These are phyloP conservation scores for Lamellibrachia luymesi DNA, from an alignment of 1,140 invertebrate species.

Conservation along the genomic window DNA sequence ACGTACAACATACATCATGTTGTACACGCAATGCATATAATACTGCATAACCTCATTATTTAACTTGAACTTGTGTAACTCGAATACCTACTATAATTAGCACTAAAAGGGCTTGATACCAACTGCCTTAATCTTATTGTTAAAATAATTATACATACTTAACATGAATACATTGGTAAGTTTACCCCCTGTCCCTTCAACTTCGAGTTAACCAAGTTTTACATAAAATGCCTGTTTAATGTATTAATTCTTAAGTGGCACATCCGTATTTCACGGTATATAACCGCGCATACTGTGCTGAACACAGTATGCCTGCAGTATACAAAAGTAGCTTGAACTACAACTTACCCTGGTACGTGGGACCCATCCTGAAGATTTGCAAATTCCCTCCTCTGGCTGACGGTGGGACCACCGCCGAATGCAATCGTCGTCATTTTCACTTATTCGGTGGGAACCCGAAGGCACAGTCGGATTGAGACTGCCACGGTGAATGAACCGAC, in stretches of 20 bases:
- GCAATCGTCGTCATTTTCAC: conserved; percentile 50
- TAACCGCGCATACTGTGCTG: too few relatives aligned
- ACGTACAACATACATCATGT: neutral
- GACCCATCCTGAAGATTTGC: conserved; percentile 51
- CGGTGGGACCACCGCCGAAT: conserved; percentile 53
- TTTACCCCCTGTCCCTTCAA: too few relatives aligned
- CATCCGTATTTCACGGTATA: too few relatives aligned
- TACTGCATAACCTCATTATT: neutral
- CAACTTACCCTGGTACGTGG: conserved; percentile 55
- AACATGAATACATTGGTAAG: too few relatives aligned
- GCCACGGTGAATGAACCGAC: neutral
- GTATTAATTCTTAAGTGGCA: too few relatives aligned
- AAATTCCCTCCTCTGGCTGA: conserved; percentile 52
- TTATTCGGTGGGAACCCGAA: conserved; percentile 5
- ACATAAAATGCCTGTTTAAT: too few relatives aligned
- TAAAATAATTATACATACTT: too few relatives aligned
- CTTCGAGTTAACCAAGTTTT: too few relatives aligned
- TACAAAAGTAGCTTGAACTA: neutral
- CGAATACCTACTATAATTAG: too few relatives aligned
- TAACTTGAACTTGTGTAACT: neutral
- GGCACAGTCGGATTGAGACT: neutral
- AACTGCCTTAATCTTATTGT: too few relatives aligned
- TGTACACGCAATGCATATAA: neutral
- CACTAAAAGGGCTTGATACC: too few relatives aligned
- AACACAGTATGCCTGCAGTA: neutral